Conservation (phyloP, 1,140 invertebrate genomes). For the Cyrtorhinus lividipennis region DNA sequence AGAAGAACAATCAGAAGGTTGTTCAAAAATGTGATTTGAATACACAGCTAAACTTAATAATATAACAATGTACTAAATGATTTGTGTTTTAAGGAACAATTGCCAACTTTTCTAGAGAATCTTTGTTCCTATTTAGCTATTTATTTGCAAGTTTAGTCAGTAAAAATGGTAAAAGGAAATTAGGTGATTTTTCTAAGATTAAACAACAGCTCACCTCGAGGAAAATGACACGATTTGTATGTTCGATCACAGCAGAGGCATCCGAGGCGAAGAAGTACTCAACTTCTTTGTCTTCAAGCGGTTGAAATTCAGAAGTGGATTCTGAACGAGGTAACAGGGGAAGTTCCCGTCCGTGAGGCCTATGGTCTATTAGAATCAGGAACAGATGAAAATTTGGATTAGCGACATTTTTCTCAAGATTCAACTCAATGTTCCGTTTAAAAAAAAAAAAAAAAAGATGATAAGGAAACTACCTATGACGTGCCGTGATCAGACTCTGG, state of each 20-base stretch:
- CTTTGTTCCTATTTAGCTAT: too few species aligned
- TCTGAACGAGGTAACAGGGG: conserved; percentile 55
- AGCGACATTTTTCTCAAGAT: not conserved
- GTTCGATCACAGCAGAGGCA: conserved; percentile 96
- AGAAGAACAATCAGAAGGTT: too few species aligned
- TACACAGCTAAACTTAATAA: too few species aligned
- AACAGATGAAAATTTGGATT: conserved; percentile 14
- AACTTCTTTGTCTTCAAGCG: conserved; percentile 83
- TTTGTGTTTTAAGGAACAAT: too few species aligned
- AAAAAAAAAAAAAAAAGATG: too few species aligned
- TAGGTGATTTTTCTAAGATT: not conserved
- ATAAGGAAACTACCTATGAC: not conserved
- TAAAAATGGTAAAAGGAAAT: not conserved
- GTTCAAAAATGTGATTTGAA: too few species aligned
- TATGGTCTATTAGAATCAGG: conserved; percentile 54
- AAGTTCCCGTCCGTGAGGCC: conserved; percentile 44
- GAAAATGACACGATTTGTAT: conserved; percentile 93
- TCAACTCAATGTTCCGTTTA: conserved; percentile 23
- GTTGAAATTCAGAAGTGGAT: conserved; percentile 78
- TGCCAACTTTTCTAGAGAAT: too few species aligned
- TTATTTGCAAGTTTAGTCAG: too few species aligned
- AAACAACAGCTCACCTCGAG: conserved; percentile 44
- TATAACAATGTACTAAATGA: too few species aligned
- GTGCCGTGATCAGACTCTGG: too few species aligned
- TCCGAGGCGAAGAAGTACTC: conserved; percentile 99